These are phyloP conservation scores for rabbit (Oryctolagus cuniculus) DNA, from an alignment of 2,113 vertebrate species.

Conservation along the genomic window DNA sequence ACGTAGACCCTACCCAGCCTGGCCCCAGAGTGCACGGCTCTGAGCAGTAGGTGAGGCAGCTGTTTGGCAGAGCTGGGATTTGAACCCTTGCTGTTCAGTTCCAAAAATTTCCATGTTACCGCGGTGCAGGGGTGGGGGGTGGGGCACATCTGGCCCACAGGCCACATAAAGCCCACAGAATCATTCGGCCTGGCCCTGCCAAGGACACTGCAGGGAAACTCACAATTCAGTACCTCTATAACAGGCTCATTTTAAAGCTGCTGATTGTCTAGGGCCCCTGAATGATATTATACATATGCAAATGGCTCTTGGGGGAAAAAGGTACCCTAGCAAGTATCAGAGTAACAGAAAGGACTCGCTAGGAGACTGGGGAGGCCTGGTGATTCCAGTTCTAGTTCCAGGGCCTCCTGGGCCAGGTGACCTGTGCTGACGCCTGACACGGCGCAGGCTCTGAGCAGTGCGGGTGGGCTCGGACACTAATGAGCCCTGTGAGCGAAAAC, in stretches of 20 bases:
- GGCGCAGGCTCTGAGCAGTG: not conserved
- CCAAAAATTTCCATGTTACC: not conserved
- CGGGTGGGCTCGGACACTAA: not conserved
- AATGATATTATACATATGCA: too few relatives aligned
- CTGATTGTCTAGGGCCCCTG: too few relatives aligned
- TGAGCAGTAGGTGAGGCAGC: accelerated
- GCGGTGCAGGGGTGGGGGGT: too few relatives aligned
- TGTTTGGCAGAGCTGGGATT: not conserved
- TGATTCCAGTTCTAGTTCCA: not conserved
- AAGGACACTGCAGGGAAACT: too few relatives aligned
- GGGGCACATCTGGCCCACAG: too few relatives aligned
- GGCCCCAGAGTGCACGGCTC: accelerated
- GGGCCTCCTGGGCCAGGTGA: not conserved
- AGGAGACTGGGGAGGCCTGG: not conserved
- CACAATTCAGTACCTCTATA: too few relatives aligned
- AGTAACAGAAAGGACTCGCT: not conserved
- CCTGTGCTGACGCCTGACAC: not conserved
- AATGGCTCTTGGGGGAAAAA: too few relatives aligned
- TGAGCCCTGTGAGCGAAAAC: accelerated
- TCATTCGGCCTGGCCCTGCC: too few relatives aligned
- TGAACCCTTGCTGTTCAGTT: not conserved
- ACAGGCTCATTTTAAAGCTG: too few relatives aligned
- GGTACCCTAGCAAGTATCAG: not conserved
- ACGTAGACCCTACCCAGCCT: accelerated
- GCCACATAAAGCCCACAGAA: too few relatives aligned